These are phyloP conservation scores for Homarus americanus DNA, from an alignment of 1,140 invertebrate species.

Conservation along the genomic window DNA sequence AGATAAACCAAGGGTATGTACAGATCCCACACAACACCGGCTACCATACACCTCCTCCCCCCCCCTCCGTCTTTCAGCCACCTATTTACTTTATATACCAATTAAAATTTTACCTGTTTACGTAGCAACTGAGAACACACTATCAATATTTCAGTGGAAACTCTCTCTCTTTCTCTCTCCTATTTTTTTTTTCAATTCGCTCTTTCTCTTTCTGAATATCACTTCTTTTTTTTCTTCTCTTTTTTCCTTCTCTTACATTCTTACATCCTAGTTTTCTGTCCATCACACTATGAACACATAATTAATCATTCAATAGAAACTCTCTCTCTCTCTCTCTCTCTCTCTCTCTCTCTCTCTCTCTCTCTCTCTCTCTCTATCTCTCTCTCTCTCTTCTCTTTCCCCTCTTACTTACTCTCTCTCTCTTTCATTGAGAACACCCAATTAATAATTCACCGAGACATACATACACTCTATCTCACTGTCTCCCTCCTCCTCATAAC, in stretches of 20 bases:
- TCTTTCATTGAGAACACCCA: background rate
- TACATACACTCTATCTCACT: background rate
- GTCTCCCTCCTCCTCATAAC: background rate
- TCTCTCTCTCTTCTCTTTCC: background rate
- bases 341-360: constrained; percentile 3
- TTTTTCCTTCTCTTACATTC: background rate
- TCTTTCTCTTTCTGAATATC: background rate
- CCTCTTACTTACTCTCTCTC: background rate
- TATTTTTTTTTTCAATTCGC: background rate
- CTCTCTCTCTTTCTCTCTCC: background rate
- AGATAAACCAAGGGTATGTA: too few relatives aligned
- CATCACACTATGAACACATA: background rate
- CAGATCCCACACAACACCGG: too few relatives aligned
- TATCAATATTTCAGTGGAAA: too few relatives aligned
- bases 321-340: background rate
- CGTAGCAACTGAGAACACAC: too few relatives aligned
- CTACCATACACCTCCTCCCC: too few relatives aligned
- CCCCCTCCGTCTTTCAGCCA: background rate
- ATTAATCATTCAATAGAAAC: background rate
- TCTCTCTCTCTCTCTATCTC: constrained; percentile 10
- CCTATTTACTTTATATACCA: too few relatives aligned
- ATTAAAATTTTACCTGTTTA: too few relatives aligned
- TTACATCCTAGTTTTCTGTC: background rate
- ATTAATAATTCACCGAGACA: background rate
- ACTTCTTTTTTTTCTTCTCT: background rate